phyloP scores from a whole-genome alignment of 2,888 invertebrate species.

The Melipona bicolor region DNA sequence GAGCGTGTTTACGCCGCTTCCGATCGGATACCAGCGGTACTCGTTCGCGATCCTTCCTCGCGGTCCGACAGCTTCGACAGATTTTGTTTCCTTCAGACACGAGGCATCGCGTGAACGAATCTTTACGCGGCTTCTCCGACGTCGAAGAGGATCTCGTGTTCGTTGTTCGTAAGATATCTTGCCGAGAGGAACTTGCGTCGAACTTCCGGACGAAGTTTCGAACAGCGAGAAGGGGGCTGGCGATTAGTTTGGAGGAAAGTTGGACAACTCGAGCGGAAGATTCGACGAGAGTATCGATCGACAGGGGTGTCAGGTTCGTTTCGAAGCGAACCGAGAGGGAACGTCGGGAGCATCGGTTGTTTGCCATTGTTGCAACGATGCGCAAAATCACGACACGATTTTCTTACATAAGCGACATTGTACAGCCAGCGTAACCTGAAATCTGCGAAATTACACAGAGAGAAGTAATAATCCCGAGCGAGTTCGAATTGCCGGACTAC shows the following conservation, averaged over 20 bases:
- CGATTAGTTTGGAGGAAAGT: neutral
- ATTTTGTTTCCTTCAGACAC: neutral
- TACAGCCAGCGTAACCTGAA: constrained; percentile 23
- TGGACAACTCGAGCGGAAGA: neutral
- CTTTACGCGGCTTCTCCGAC: neutral
- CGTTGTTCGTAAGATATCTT: neutral
- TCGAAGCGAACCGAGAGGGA: neutral
- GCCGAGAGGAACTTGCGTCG: neutral
- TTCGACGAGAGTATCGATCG: neutral
- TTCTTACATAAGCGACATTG: constrained; percentile 51
- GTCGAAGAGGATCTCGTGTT: neutral
- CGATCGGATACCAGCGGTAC: constrained; percentile 1
- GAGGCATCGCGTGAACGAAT: neutral
- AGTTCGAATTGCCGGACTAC: neutral
- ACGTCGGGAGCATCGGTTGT: neutral
- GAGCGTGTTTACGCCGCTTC: constrained; percentile 26
- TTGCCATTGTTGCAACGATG: constrained; percentile 19
- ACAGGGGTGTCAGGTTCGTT: neutral
- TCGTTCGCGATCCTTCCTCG: neutral
- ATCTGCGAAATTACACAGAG: constrained; percentile 34
- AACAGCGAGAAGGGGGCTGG: neutral
- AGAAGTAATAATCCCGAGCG: neutral
- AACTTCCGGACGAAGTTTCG: neutral
- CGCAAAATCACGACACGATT: constrained; percentile 36
- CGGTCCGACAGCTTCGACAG: neutral